Evolutionary conservation across 2,797 vertebrate genomes (phyloP), one percentile per base, ranked within the genome.

Genomic region (Cyclopterus lumpus): DNA sequence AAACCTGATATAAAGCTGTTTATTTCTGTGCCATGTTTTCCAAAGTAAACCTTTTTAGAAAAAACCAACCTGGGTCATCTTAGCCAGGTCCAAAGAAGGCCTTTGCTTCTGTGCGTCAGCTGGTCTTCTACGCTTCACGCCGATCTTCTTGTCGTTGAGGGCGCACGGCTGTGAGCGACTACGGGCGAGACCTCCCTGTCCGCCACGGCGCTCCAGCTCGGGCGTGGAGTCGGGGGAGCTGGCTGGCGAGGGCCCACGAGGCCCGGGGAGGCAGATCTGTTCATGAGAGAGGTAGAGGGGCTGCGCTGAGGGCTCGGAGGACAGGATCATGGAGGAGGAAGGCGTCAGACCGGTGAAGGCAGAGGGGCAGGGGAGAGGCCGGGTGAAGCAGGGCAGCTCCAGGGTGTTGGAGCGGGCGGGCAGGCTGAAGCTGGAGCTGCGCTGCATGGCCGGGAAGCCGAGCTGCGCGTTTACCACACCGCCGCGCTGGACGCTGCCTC

Each of bases 391-490:
- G 0, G 90, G 90, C 38, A 90, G 93, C 84, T 97, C 95, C 20
- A 95, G 90, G 14, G 77, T 60, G 67, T 94, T 94, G 79, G 93
- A 94, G 57, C 95, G 92, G 0, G 96, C 88, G 0, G 97, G 97
- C 12, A 98, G 95, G 94, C 96, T 98, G 92, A 98, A 97, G 92
- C 97, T 99, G 69, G 96, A 97, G 92, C 97, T 98, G 63, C 97
- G 94, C 89, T 97, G 97, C 96, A 99, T 96, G 88, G 93, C 94
- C 0, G 93, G 92, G 75, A 94, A 95, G 44, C 82, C 78, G 0
- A 77, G 65, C 18, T 80, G 91, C 59, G 58, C 1, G 2, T 4
- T 83, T 11, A 78, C 84, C 0, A 93, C 85, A 0, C 84, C 88
- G 38, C 92, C 86, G 20, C 95, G 95, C 53, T 96, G 96, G 22